Percentiles rank a stretch among this genome's conserved stretches.
Evolutionary conservation across 2,888 invertebrate genomes (phyloP).

Genomic region (Perithous albicinctus): DNA sequence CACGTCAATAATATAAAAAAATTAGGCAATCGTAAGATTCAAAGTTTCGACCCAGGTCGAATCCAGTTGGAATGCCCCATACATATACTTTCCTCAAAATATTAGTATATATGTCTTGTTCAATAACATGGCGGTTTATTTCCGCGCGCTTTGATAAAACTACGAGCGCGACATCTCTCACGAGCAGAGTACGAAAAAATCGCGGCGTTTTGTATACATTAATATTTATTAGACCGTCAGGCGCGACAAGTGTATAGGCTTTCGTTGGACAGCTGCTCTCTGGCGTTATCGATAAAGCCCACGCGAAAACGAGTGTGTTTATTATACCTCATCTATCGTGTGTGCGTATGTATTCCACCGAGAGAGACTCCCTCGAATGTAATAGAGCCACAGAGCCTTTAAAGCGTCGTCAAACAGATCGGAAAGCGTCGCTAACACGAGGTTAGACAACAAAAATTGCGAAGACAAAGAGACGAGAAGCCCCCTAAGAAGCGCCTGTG

Average conservation of each 20-base stretch:
- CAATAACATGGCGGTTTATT: no score
- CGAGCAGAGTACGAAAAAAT: constrained; percentile 4
- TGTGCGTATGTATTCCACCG: constrained; percentile 28
- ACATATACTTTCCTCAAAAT: no score
- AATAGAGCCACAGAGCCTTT: neutral
- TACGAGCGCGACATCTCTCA: neutral
- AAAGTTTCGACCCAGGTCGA: no score
- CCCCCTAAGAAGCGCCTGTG: neutral
- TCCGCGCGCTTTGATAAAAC: no score
- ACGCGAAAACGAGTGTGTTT: constrained; percentile 21
- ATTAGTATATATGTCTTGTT: neutral
- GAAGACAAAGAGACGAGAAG: neutral
- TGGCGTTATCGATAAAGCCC: constrained; percentile 46
- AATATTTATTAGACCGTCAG: constrained; percentile 48
- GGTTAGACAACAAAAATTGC: no score
- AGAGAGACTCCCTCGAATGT: constrained; percentile 11
- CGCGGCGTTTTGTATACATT: neutral
- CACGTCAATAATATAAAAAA: no score
- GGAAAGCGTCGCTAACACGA: no score
- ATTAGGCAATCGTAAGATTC: no score
- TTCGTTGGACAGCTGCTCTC: constrained; percentile 9
- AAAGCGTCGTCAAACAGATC: neutral
- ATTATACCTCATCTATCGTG: no score
- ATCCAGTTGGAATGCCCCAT: no score
- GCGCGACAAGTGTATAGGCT: constrained; percentile 13